phyloP scores from a whole-genome alignment of 2,888 invertebrate species.

The Orthonychiurus folsomi region DNA sequence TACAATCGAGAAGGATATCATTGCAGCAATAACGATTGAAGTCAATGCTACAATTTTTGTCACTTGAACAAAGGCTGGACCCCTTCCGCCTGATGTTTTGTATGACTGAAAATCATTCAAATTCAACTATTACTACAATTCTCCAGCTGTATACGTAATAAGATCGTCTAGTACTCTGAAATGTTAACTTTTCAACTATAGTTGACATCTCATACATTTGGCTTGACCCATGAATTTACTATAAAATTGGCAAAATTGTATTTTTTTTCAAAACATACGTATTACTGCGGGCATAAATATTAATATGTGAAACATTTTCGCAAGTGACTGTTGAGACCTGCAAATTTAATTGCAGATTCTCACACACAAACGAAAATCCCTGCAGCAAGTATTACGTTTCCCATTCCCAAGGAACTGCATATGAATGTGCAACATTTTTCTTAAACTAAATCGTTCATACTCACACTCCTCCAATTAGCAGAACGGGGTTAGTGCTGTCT shows the following conservation, averaged over 20 bases:
- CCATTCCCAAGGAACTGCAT: too few relatives aligned
- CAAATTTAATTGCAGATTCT: neutral
- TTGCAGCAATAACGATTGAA: slow-evolving; percentile 67
- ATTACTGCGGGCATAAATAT: neutral
- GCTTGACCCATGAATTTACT: too few relatives aligned
- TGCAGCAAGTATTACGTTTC: neutral
- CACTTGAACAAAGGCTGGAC: slow-evolving; percentile 63
- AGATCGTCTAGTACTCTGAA: too few relatives aligned
- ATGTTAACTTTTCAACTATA: neutral
- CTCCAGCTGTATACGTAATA: too few relatives aligned
- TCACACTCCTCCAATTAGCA: neutral
- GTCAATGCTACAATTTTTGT: slow-evolving; percentile 76
- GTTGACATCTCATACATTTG: neutral
- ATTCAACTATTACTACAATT: too few relatives aligned
- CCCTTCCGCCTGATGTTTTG: neutral
- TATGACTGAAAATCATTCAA: neutral
- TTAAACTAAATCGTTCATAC: too few relatives aligned
- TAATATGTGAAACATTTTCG: neutral
- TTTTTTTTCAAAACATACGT: too few relatives aligned
- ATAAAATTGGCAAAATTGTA: too few relatives aligned
- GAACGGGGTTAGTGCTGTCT: neutral
- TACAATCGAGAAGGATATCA: slow-evolving; percentile 44
- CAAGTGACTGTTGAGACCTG: neutral
- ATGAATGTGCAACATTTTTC: too few relatives aligned
- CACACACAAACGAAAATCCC: neutral